Evolutionary conservation across 2,888 invertebrate genomes (phyloP).

Genomic region (Acholoe squamosa): DNA sequence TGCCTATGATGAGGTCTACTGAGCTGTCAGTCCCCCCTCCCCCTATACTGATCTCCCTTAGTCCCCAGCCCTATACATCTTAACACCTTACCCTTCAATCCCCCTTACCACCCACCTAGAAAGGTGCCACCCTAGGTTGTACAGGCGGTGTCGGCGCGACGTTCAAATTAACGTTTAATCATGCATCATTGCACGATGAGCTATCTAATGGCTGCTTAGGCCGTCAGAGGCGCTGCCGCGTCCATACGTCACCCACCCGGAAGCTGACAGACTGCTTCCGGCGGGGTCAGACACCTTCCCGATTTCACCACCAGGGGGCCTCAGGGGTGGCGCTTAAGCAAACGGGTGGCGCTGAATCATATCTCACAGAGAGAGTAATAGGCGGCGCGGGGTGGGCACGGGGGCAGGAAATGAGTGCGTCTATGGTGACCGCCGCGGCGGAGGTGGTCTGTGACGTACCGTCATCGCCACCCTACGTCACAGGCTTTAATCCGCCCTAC

Average conservation of each 20-base stretch:
- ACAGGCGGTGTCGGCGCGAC: slow-evolving; percentile 43
- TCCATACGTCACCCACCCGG: slow-evolving; percentile 4
- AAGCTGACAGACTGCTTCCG: slow-evolving; percentile 54
- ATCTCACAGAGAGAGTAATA: neutral
- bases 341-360: slow-evolving; percentile 18
- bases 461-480: neutral
- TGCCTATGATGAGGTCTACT: too few species aligned
- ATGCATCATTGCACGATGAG: slow-evolving; percentile 56
- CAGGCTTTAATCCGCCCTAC: neutral
- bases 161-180: slow-evolving; percentile 56
- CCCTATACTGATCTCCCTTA: neutral
- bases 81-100: neutral
- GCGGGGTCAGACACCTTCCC: slow-evolving; percentile 30
- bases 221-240: neutral
- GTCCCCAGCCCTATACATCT: neutral
- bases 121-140: neutral
- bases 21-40: too few species aligned
- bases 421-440: neutral
- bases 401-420: slow-evolving; percentile 15
- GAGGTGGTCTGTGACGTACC: neutral
- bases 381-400: neutral
- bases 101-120: neutral
- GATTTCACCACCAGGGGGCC: slow-evolving; percentile 42
- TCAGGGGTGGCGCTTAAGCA: neutral
- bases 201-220: slow-evolving; percentile 57